These are phyloP conservation scores for Mesitornis unicolor DNA, from an alignment of 2,113 vertebrate genomes.

Conservation along the genomic window DNA sequence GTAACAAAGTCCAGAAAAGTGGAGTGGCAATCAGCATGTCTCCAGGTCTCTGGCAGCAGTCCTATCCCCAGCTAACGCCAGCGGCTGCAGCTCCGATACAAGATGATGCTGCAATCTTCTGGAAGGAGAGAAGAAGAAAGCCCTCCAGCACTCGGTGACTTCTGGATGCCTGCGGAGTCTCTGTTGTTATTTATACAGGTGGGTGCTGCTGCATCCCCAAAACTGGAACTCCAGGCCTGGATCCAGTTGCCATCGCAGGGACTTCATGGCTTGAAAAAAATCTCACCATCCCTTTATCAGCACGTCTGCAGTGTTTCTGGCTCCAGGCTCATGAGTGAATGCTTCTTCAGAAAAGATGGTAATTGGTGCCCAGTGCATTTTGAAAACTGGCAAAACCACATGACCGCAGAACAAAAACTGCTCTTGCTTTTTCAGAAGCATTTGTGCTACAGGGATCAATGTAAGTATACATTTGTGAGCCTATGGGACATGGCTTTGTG, in stretches of 20 bases:
- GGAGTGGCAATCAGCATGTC: not conserved
- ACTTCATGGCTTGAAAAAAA: not conserved
- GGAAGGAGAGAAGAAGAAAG: not conserved
- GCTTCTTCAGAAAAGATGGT: not conserved
- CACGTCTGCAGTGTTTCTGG: rapidly evolving
- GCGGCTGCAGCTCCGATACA: not conserved
- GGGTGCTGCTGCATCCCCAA: not conserved
- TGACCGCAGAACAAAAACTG: not conserved
- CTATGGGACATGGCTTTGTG: not conserved
- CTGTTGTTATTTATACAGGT: not conserved
- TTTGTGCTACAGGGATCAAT: not conserved
- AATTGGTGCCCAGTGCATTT: not conserved
- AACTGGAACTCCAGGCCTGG: not conserved
- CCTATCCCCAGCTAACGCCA: not conserved
- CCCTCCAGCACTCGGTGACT: not conserved
- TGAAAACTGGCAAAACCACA: not conserved
- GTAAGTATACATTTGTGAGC: not conserved
- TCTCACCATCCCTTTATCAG: not conserved
- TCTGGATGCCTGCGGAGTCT: not conserved
- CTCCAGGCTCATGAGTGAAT: not conserved
- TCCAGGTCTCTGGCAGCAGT: not conserved
- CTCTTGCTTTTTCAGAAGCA: not conserved
- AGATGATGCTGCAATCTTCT: not conserved
- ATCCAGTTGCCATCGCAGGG: not conserved
- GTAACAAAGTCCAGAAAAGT: not conserved